Percentiles rank a stretch among this genome's conserved stretches.
phyloP scores from a whole-genome alignment of 2,888 invertebrate genomes.

The Frankliniella intonsa region DNA sequence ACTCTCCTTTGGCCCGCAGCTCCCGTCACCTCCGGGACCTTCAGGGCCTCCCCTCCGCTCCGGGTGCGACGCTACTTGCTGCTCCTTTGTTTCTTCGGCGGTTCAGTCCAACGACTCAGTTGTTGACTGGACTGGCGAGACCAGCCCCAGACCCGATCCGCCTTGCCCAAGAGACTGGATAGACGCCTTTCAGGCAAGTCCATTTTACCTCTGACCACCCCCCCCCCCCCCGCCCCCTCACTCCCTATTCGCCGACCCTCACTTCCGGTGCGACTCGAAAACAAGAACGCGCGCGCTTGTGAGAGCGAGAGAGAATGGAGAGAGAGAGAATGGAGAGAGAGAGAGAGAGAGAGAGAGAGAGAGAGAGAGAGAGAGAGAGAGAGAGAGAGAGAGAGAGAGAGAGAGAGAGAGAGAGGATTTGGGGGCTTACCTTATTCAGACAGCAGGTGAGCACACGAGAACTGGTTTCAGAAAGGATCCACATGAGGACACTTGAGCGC shows the following conservation, averaged over 20 bases:
- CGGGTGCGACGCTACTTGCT: no score
- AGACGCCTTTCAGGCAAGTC: no score
- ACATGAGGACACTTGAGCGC: no score
- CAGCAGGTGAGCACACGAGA: no score
- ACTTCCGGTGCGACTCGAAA: background rate
- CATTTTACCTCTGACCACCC: no score
- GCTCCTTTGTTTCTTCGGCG: background rate
- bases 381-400: background rate
- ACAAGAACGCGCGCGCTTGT: background rate
- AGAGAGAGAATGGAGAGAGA: background rate
- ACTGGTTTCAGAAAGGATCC: no score
- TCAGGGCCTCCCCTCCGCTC: no score
- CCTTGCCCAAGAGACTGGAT: no score
- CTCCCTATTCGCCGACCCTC: background rate
- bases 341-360: background rate
- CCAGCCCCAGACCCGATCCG: background rate
- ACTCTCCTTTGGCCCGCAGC: no score
- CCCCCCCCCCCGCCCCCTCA: background rate
- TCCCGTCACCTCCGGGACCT: no score
- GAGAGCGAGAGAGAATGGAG: background rate
- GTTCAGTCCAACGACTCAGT: background rate
- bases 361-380: background rate
- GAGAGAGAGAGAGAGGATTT: background rate
- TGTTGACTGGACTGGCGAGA: background rate
- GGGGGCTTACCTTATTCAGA: background rate